Base-by-base conservation (phyloP, 2,797 vertebrate species). In the Rhinella marina region DNA sequence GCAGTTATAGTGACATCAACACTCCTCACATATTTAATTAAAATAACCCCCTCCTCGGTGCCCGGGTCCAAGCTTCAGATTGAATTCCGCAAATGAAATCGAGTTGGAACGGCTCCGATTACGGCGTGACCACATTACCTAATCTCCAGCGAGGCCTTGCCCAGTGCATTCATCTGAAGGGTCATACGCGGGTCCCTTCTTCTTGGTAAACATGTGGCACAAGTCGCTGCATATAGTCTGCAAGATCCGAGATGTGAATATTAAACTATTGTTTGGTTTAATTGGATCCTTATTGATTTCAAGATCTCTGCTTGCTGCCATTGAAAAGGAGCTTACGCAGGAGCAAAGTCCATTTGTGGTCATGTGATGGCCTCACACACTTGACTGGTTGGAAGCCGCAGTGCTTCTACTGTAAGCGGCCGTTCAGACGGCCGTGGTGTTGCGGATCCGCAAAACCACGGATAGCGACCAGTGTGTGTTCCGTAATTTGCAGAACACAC, bases 1-100 rank as follows among this genome's bases (percentile, higher is more conserved):
- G 52, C 48, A 32, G 29, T 82, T 21, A 0, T 32, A 61, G 79
- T 89, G 88, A 89, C 88, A 89, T 89, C 88, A 89, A 76, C 79
- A 70, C 29, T 89, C 70, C n/a, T 76, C 82, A 77, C 82, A 61
- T 89, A 86, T 89, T 89, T 86, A 78, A 89, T 89, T 89, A 82
- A 86, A 86, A 86, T 48, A 23, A 77, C 76, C 25, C 76, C 84
- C 70, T 88, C 50, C 50, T 77, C 75, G 0, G 19, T 48, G 19
- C 64, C 75, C 62, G 7, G 23, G 17, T 84, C 75, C 64, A 84
- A 56, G 72, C 59, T 76, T 64, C 29, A 72, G 62, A 79, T 77
- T 41, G 48, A 77, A 57, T 73, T 56, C 81, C 23, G 50, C n/a
- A 76, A 80, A 80, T 72, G 27, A 85, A 81, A 80, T 73, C 54